These are phyloP conservation scores for Manis pentadactyla DNA, from an alignment of 2,797 vertebrate genomes.

Conservation along the genomic window DNA sequence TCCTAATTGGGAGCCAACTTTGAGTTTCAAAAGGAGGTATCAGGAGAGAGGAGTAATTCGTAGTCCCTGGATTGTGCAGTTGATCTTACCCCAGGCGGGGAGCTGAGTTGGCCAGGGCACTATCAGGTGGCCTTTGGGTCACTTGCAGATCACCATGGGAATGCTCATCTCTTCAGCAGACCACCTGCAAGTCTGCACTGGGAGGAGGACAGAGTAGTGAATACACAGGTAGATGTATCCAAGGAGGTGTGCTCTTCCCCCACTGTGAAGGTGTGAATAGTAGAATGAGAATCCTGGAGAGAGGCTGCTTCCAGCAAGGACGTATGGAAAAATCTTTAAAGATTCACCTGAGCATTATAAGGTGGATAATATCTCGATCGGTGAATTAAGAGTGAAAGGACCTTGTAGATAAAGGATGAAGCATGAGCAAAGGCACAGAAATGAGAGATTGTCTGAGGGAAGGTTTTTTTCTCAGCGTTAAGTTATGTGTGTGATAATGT, in stretches of 20 bases:
- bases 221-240: background rate
- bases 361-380: background rate
- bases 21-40: background rate
- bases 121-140: background rate
- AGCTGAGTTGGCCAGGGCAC: background rate
- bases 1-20: background rate
- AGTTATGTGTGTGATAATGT: background rate
- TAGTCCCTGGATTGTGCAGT: background rate
- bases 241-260: background rate
- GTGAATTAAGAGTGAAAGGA: background rate
- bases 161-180: background rate
- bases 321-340: background rate
- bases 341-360: background rate
- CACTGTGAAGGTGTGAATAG: background rate
- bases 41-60: background rate
- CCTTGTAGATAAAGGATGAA: background rate
- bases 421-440: background rate
- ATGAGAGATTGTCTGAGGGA: background rate
- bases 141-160: background rate
- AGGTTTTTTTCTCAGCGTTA: background rate
- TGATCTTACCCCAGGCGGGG: background rate
- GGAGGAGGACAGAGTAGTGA: background rate
- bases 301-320: background rate
- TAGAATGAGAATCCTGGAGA: background rate
- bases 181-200: background rate